Evolutionary conservation across 2,888 invertebrate species (phyloP), one percentile per base, ranked within the genome.

Genomic region (Euspilapteryx auroguttella): DNA sequence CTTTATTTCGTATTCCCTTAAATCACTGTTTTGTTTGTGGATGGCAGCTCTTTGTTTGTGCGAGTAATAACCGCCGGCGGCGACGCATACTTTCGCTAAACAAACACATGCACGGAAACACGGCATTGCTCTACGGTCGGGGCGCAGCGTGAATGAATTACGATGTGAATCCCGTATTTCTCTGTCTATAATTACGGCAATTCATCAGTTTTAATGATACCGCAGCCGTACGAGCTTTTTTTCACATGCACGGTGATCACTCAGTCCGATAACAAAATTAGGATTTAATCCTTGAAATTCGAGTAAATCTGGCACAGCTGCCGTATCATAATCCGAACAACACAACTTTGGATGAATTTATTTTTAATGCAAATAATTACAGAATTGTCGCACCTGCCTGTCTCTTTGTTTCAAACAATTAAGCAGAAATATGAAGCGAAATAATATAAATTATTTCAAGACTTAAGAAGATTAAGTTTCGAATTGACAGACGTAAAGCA

Each of bases 311-410:
- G 53, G 50, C 64, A 41, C 68, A 66, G 62, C 61, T 68, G 68
- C 55, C 54, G 58, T 47, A 51, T 56, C 50, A 59, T 66, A 68
- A 68, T 62, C 62, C 59, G 49, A 58, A 61, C 59, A 59, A 61
- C 54, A 57, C 51, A 53, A 58, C 59, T 51, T 57, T 47, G 44
- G 47, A 50, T 47, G 52, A 68, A 65, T 66, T 57, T 65, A 65
- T 64, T 68, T 68, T 66, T 65, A 63, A 68, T 68, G 64, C 66
- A 68, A 68, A 68, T 65, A 66, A 68, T 66, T 68, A 68, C 65
- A 66, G 64, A 57, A 59, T 64, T 55, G 57, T 64, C 62, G 61
- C 69, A 68, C 66, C 68, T 66, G 66, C 55, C 55, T 47, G 58
- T 56, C 62, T 61, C 53, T 57, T 49, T 62, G 61, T 58, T 53